A percentile compares a stretch with the other conserved stretches of the same genome.
Conservation (phyloP, 2,113 vertebrate genomes). For the Irena cyanogastra region DNA sequence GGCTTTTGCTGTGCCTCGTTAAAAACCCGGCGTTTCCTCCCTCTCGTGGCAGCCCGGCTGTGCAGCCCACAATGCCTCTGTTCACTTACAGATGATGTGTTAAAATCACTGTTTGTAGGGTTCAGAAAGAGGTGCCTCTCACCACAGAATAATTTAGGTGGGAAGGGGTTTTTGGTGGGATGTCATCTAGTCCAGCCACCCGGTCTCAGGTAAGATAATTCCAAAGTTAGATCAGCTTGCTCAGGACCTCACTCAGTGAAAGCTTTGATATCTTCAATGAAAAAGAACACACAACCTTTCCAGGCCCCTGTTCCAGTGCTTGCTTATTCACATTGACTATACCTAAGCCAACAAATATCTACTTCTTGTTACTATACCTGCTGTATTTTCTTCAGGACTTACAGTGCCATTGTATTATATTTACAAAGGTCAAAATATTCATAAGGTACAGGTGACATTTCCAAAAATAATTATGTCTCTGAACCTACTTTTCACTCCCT, state of each 20-base stretch:
- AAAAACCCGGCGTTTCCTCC: neutral
- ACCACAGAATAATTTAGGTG: neutral
- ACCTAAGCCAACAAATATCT: neutral
- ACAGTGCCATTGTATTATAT: neutral
- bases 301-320: neutral
- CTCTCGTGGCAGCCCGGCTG: conserved; percentile 6
- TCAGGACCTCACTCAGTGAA: neutral
- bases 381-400: neutral
- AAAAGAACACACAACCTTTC: neutral
- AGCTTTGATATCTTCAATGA: neutral
- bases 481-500: neutral
- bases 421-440: neutral
- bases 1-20: neutral
- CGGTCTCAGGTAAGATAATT: neutral
- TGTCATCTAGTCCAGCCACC: neutral
- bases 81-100: accelerated
- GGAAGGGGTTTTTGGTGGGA: neutral
- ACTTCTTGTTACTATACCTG: neutral
- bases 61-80: neutral
- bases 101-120: neutral
- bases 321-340: neutral
- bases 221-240: neutral
- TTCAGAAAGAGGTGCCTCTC: neutral
- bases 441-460: neutral
- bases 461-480: neutral